Percentiles rank a stretch among this genome's conserved stretches.
Evolutionary conservation across 2,113 vertebrate genomes (phyloP).

Genomic region (Pimephales promelas): DNA sequence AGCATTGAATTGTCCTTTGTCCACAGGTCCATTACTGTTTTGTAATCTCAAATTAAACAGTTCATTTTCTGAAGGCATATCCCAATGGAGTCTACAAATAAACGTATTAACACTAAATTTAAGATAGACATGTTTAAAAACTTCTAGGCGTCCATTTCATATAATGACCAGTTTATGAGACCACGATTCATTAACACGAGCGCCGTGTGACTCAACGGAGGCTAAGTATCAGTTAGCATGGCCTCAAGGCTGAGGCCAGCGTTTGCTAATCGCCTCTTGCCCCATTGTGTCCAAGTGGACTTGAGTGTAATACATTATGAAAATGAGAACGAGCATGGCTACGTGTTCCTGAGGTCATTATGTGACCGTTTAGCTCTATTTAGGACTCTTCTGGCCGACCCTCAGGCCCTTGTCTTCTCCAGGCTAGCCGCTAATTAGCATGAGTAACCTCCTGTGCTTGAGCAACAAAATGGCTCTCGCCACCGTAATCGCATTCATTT

Average conservation of each 20-base stretch:
- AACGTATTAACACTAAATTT: neutral
- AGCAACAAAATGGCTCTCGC: constrained; percentile 58
- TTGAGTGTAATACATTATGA: constrained; percentile 73
- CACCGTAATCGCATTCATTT: constrained; percentile 71
- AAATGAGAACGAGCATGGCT: constrained; percentile 62
- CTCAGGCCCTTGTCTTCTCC: constrained; percentile 70
- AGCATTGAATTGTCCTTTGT: neutral
- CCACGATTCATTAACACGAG: neutral
- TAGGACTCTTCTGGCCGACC: constrained; percentile 67
- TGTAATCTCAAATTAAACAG: neutral
- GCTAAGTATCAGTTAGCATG: constrained; percentile 35
- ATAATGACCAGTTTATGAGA: neutral
- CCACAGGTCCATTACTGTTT: too few relatives aligned
- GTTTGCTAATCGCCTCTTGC: constrained; percentile 50
- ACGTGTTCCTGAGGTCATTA: constrained; percentile 68
- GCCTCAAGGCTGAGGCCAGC: constrained; percentile 22
- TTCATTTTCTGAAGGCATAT: too few relatives aligned
- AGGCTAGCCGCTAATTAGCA: constrained; percentile 76
- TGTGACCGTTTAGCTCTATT: constrained; percentile 70
- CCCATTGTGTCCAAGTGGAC: constrained; percentile 47
- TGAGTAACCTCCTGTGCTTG: constrained; percentile 63
- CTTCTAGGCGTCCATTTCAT: neutral
- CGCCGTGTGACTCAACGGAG: neutral
- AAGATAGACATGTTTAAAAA: neutral
- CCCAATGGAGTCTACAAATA: too few relatives aligned